Base-by-base conservation (phyloP, 2,888 invertebrate genomes). In the Julus scanicus region DNA sequence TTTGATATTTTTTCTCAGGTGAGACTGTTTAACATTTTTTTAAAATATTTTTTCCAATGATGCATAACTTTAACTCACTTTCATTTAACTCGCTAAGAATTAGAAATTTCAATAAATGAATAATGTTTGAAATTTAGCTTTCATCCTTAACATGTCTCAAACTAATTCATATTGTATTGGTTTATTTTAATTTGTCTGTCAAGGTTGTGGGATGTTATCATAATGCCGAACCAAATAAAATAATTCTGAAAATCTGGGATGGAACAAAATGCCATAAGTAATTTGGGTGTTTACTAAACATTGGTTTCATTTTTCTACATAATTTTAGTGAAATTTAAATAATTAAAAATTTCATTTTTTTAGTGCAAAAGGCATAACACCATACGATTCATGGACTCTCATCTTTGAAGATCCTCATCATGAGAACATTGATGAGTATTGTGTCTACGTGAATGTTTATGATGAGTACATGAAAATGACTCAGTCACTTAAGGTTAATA, bases 1-100 rank as follows among this genome's bases (percentile, higher is more conserved):
- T 63, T 63, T 20, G 63, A 63, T n/a, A 63, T 63, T n/a, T 63
- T 63, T 20, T 63, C n/a, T 63, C 63, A 63, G 63, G 63, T 63
- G 9, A 63, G 63, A 63, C n/a, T 4, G 63, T 63, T 20, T n/a
- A 63, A 63, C n/a, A 17, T n/a, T 63, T 20, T 15, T 17, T 53
- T 8, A 8, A 53, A 53, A 53, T 17, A 53, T 49, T 0, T 49
- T 49, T 49, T 49, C 8, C 49, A 49, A 49, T 49, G 49, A 49
- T 49, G 13, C 49, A 8, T 13, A 11, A 49, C 29, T 29, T 29
- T 29, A 29, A 29, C 29, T 29, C 29, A 29, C 29, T 29, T 29
- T 29, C 29, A 29, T 29, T 29, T 29, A 29, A 29, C 29, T 29
- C 29, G 29, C 29, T 29, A 29, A 29, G 29, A 1, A 29, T 29